A percentile compares a stretch with the other conserved stretches of the same genome.
Evolutionary conservation across 2,888 invertebrate species (phyloP).

Genomic region (Meandrusa payeni): DNA sequence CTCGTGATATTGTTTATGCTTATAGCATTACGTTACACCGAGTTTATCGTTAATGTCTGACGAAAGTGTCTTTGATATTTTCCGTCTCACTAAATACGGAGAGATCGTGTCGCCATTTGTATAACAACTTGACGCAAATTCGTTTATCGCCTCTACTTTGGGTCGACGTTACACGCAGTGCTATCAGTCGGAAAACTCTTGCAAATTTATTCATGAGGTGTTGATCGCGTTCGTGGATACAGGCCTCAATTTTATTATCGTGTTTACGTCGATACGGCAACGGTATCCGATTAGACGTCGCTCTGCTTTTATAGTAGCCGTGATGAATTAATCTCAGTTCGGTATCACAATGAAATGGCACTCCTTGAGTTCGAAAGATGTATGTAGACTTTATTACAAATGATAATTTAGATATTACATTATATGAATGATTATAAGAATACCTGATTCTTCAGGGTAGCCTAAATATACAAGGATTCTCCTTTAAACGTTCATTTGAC

Average conservation of each 20-base stretch:
- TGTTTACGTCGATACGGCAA: slow-evolving; percentile 31
- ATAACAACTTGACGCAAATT: slow-evolving; percentile 19
- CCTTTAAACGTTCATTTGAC: too few relatives aligned
- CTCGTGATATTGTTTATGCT: too few relatives aligned
- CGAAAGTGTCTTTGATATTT: slow-evolving; percentile 2
- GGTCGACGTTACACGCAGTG: slow-evolving; percentile 24
- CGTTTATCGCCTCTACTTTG: slow-evolving; percentile 17
- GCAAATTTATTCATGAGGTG: slow-evolving; percentile 52
- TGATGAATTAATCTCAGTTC: slow-evolving; percentile 9
- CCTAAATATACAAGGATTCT: too few relatives aligned
- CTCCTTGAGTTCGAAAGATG: too few relatives aligned
- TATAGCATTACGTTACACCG: background rate
- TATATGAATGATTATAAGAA: too few relatives aligned
- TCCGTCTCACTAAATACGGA: slow-evolving; percentile 7
- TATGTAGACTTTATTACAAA: too few relatives aligned
- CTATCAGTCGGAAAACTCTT: slow-evolving; percentile 35
- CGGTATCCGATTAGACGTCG: slow-evolving; percentile 7
- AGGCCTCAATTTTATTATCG: slow-evolving; percentile 44
- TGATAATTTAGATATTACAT: too few relatives aligned
- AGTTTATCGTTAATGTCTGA: background rate
- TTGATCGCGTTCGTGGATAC: slow-evolving; percentile 44
- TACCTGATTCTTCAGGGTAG: too few relatives aligned
- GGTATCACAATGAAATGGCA: too few relatives aligned
- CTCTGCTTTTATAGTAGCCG: slow-evolving; percentile 16
- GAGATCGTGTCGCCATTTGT: slow-evolving; percentile 10